A percentile compares a stretch with the other conserved stretches of the same genome.
phyloP scores from a whole-genome alignment of 2,113 vertebrate species.

The Dendrocopos noguchii region DNA sequence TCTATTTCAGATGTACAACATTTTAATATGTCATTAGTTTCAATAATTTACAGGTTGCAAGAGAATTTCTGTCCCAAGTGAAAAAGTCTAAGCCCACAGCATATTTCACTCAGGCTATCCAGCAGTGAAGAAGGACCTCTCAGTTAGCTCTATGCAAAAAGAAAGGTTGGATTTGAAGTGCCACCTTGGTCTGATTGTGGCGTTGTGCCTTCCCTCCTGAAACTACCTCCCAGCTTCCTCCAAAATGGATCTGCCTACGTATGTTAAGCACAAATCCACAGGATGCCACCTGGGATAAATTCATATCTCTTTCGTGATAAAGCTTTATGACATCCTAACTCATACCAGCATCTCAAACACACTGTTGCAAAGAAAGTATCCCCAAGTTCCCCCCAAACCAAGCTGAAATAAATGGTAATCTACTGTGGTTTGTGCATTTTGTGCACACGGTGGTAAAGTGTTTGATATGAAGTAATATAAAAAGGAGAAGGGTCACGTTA shows the following conservation, averaged over 20 bases:
- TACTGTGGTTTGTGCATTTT: not conserved
- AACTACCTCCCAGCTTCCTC: not conserved
- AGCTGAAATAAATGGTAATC: not conserved
- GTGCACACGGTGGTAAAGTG: not conserved
- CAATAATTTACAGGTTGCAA: not conserved
- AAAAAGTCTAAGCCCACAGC: not conserved
- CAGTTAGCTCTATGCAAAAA: not conserved
- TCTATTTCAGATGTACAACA: not conserved
- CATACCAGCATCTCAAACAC: not conserved
- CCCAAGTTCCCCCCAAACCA: not conserved
- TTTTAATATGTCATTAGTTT: too few relatives aligned
- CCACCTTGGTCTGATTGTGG: not conserved
- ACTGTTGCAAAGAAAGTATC: not conserved
- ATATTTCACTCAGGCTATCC: not conserved
- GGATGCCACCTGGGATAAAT: not conserved
- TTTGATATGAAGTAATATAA: not conserved
- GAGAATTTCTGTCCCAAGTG: not conserved
- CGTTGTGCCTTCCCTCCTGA: not conserved
- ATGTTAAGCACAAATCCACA: not conserved
- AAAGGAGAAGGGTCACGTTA: not conserved
- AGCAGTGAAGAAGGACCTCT: not conserved
- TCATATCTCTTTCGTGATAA: not conserved
- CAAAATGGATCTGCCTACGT: accelerated
- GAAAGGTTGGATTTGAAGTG: not conserved
- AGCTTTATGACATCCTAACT: not conserved